Base-by-base conservation (phyloP, 2,113 vertebrate species). In the Deroptyus accipitrinus region DNA sequence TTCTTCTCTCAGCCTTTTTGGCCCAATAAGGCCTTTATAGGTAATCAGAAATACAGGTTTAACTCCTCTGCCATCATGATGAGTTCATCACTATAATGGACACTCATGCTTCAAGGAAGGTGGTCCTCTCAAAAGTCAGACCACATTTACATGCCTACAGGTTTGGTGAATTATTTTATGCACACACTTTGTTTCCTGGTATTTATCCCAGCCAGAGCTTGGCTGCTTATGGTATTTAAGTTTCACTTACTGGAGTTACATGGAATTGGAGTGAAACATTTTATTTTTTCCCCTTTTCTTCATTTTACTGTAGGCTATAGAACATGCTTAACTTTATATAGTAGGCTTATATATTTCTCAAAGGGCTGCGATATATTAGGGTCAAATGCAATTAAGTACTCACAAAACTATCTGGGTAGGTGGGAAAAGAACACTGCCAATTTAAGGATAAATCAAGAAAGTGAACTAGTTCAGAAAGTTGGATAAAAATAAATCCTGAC, bases 401-500 rank as follows among this genome's bases (percentile, higher is more conserved):
- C 61, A 69, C 30, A 61, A 55, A 83, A 35, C 27, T 69, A 1
- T 77, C 24, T 69, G 27, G 13, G 28, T 67, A 94, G 30, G 37
- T 48, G 13, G 46, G 42, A 80, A 74, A 24, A 83, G 48, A 94
- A 61, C 35, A 86, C 13, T 81, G 42, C 13, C 67, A 42, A 77
- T 88, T 83, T 75, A 59, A 88, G 64, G 17, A 44, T 30, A 74
- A 83, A 68, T 69, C 52, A 75, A 48, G 23, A 66, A 13, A 82
- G 57, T 75, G 19, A 96, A 84, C 86, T 79, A 79, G 80, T 69
- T 93, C 44, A 92, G 69, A 86, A 88, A 68, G 31, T 23, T 27
- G 6, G 55, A 68, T 35, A 90, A 89, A 93, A 96, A 92, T 79
- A 79, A 93, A 92, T 42, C 15, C 55, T 89, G 44, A 80, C 63